Percentiles rank a stretch among this genome's conserved stretches.
These are phyloP conservation scores for Deilephila elpenor DNA, from an alignment of 2,888 invertebrate species.

Conservation along the genomic window DNA sequence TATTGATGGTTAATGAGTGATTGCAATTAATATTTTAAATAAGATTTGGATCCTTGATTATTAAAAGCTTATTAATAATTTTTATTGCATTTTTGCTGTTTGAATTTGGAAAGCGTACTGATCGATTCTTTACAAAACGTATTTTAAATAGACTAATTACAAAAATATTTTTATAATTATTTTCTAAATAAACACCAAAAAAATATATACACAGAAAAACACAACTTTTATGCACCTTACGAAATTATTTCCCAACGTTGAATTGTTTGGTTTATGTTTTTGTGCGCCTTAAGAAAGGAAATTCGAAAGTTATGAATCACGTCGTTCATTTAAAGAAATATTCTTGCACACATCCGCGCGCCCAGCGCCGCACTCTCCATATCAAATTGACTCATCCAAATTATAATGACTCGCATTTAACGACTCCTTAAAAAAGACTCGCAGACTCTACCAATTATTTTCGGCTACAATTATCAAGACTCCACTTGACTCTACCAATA, in stretches of 20 bases:
- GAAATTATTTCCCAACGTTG: neutral
- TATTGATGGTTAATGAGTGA: neutral
- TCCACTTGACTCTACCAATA: neutral
- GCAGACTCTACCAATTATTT: neutral
- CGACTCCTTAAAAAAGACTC: neutral
- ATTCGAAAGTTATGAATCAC: slow-evolving; percentile 26
- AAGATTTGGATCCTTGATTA: too few relatives aligned
- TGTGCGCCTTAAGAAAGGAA: slow-evolving; percentile 11
- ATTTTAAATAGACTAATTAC: neutral
- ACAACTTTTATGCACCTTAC: neutral
- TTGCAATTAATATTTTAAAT: neutral
- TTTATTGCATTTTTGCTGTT: too few relatives aligned
- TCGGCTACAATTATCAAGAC: neutral
- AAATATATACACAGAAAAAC: neutral
- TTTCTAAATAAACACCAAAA: neutral
- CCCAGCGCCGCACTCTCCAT: neutral
- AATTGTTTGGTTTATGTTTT: neutral
- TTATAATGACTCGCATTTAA: neutral
- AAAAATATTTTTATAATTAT: too few relatives aligned
- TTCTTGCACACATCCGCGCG: slow-evolving; percentile 4
- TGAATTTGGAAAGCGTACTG: too few relatives aligned
- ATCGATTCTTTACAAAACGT: too few relatives aligned
- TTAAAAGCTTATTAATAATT: too few relatives aligned
- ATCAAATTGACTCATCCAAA: slow-evolving; percentile 13
- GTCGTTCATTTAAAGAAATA: slow-evolving; percentile 5